phyloP scores from a whole-genome alignment of 2,888 invertebrate species.

The Leptopilina syphax region DNA sequence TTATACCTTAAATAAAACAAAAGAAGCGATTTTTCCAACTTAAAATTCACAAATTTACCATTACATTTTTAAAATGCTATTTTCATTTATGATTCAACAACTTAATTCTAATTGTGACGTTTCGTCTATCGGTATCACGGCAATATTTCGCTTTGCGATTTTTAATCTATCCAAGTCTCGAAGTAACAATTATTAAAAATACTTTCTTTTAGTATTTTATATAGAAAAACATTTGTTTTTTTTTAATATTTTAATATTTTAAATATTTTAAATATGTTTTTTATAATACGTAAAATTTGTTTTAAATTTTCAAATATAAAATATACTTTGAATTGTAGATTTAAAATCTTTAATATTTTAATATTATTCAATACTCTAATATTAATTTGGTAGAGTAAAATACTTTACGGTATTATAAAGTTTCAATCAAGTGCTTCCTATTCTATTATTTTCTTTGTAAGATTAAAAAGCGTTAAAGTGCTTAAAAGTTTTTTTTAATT shows the following conservation, averaged over 20 bases:
- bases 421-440: slow-evolving; percentile 33
- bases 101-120: slow-evolving; percentile 17
- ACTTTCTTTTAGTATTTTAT: background rate
- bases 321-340: slow-evolving; percentile 12
- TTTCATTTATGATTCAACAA: background rate
- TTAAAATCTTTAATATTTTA: slow-evolving; percentile 4
- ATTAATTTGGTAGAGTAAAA: no score
- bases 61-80: slow-evolving; percentile 57
- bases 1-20: slow-evolving; percentile 20
- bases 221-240: background rate
- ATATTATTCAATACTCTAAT: no score
- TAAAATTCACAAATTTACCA: slow-evolving; percentile 51
- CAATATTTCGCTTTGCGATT: background rate
- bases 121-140: slow-evolving; percentile 1
- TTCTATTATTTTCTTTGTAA: background rate
- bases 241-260: no score
- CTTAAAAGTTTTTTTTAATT: background rate
- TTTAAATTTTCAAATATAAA: slow-evolving; percentile 4
- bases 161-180: background rate
- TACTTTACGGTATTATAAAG: slow-evolving; percentile 5
- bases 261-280: no score
- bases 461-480: background rate
- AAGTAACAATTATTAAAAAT: slow-evolving; percentile 2
- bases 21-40: slow-evolving; percentile 13
- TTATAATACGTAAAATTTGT: slow-evolving; percentile 23